phyloP scores from a whole-genome alignment of 2,797 vertebrate genomes.

The Lepilemur septentrionalis region DNA sequence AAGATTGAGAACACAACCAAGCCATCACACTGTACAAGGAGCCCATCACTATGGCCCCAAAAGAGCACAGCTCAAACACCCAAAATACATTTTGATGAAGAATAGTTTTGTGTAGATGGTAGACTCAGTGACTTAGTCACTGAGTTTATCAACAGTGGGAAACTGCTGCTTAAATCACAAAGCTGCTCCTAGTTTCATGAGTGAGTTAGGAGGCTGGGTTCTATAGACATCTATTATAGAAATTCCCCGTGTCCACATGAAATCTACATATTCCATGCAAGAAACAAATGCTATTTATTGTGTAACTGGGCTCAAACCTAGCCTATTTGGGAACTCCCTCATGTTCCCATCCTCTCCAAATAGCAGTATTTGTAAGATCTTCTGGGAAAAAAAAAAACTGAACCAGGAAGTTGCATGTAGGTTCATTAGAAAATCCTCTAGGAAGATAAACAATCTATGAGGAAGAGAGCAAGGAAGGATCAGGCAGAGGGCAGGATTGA shows the following conservation, averaged over 20 bases:
- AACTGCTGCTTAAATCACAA: constrained; percentile 5
- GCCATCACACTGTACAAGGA: background rate
- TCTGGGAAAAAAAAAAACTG: background rate
- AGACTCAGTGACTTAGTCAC: background rate
- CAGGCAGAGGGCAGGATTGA: background rate
- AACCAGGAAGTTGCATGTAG: background rate
- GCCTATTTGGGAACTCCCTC: background rate
- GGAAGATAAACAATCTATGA: background rate
- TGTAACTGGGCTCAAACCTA: background rate
- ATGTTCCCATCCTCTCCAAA: background rate
- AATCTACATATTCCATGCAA: background rate
- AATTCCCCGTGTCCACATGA: background rate
- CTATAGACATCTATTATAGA: background rate
- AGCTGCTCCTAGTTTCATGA: background rate
- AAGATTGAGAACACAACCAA: background rate
- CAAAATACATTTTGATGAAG: background rate
- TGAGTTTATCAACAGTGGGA: background rate
- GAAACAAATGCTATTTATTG: background rate
- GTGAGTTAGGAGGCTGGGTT: background rate
- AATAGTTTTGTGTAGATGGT: background rate
- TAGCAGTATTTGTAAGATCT: background rate
- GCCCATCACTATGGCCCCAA: background rate
- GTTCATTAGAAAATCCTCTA: background rate
- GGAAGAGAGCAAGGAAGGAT: background rate
- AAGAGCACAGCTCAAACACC: background rate